Evolutionary conservation across 53 echinoderm and acorn worm genomes (phyloP), one percentile per base, ranked within the genome.

Genomic region (Hippasteria phrygiana): DNA sequence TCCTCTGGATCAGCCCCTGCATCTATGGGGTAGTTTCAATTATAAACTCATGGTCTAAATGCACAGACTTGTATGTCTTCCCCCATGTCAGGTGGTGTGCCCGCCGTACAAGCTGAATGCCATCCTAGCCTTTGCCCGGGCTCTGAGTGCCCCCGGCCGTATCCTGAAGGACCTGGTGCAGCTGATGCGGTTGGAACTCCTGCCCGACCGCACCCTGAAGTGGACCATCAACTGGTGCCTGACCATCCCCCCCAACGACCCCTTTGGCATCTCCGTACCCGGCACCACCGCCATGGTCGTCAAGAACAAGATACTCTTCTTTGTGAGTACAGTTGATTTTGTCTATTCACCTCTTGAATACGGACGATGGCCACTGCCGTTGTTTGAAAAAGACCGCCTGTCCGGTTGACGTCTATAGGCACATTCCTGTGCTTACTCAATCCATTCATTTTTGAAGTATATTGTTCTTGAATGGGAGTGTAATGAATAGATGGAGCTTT

Each of bases 151-250:
- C 9, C 79, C 93, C 29, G 71, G 91, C 0, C 77, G 88, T 10
- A 93, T 98, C 46, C 82, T 98, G 75, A 92, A 94, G 73, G 96
- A 98, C 54, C 91, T 94, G 31, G 94, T 98, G 31, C 89, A 95
- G 77, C 73, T 98, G 40, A 93, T 96, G 86, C 80, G 90, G 32
- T 62, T 94, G 62, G 99, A 98, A 69, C 78, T 96, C 12, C 78
- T 92, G 31, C 99, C 99, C 4, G 96, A 98, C 83, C 81, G 79
- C 16, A 87, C 91, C 8, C 62, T 98, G 18, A 98, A 96, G 62
- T 98, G 99, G 99, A 78, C 93, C 5, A 35, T 98, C 8, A 94
- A 98, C 88, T 95, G 94, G 83, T 98, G 99, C 62, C 90, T 98
- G 74, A 98, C 95, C 6, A 91, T 98, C 2, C 94, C 96, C 20